Percentiles rank a stretch among this genome's conserved stretches.
Conservation (phyloP, 1,140 invertebrate species). For the Euglossa dilemma region DNA sequence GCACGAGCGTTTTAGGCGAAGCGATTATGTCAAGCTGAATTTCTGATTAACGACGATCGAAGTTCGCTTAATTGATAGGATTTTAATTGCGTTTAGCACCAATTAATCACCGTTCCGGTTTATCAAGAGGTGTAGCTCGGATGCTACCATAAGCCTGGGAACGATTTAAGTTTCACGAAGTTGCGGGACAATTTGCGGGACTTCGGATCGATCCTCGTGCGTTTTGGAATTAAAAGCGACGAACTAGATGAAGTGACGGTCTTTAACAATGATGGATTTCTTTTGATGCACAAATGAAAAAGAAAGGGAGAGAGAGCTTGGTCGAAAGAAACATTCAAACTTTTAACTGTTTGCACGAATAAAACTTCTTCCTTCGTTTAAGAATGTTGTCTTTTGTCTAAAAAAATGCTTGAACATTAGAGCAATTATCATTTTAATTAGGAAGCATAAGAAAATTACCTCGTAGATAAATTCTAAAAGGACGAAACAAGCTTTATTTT, state of each 20-base stretch:
- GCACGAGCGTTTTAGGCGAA: neutral
- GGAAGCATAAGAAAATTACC: no score
- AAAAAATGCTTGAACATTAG: no score
- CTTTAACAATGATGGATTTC: neutral
- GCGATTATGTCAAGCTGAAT: neutral
- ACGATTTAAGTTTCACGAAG: neutral
- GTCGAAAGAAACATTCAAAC: neutral
- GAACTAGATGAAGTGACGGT: neutral
- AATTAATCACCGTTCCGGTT: slow-evolving; percentile 5
- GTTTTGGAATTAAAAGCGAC: neutral
- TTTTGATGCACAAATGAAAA: neutral
- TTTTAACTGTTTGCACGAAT: neutral
- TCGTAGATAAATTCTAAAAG: no score
- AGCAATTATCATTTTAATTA: no score
- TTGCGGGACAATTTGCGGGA: neutral
- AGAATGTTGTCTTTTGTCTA: neutral
- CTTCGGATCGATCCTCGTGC: neutral
- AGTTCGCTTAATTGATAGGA: neutral
- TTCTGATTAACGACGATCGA: neutral
- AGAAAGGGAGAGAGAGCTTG: neutral
- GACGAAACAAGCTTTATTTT: no score
- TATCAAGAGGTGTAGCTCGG: neutral
- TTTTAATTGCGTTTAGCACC: neutral
- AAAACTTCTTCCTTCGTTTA: neutral
- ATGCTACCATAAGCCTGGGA: neutral